A percentile compares a stretch with the other conserved stretches of the same genome.
Conservation (phyloP, 2,888 invertebrate genomes). For the Argyresthia albistria region DNA sequence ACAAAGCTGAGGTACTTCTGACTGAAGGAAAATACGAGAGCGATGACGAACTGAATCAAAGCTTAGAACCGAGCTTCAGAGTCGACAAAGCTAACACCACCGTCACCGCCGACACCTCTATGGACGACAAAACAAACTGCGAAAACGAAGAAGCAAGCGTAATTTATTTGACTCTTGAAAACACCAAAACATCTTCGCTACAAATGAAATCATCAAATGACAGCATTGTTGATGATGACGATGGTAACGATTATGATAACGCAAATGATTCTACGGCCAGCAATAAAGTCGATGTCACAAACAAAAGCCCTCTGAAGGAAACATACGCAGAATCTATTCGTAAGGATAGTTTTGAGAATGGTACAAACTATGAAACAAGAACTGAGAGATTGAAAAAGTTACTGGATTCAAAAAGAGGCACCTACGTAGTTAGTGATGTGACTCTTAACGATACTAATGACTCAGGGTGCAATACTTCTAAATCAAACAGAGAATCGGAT, state of each 20-base stretch:
- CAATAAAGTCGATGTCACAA: too few species aligned
- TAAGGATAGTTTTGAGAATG: conserved; percentile 19
- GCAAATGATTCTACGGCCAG: too few species aligned
- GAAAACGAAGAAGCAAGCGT: background rate
- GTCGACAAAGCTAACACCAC: conserved; percentile 25
- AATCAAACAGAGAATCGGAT: background rate
- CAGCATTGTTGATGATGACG: conserved; percentile 13
- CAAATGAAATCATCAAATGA: conserved; percentile 1
- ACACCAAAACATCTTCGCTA: background rate
- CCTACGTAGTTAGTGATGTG: background rate
- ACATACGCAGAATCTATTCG: too few species aligned
- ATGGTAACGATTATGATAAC: too few species aligned
- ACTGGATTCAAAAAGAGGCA: conserved; percentile 1
- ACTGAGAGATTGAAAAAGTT: background rate
- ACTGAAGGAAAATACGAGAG: conserved; percentile 23
- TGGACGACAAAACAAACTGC: background rate
- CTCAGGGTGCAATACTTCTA: background rate
- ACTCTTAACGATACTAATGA: background rate
- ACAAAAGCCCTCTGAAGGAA: too few species aligned
- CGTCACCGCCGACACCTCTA: background rate
- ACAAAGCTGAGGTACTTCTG: conserved; percentile 21
- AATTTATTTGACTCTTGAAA: background rate
- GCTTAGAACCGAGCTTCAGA: conserved; percentile 46
- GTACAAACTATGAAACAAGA: conserved; percentile 6
- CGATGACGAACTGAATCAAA: conserved; percentile 36